Evolutionary conservation across 1,140 invertebrate species (phyloP).

Genomic region (Drosophila funebris): DNA sequence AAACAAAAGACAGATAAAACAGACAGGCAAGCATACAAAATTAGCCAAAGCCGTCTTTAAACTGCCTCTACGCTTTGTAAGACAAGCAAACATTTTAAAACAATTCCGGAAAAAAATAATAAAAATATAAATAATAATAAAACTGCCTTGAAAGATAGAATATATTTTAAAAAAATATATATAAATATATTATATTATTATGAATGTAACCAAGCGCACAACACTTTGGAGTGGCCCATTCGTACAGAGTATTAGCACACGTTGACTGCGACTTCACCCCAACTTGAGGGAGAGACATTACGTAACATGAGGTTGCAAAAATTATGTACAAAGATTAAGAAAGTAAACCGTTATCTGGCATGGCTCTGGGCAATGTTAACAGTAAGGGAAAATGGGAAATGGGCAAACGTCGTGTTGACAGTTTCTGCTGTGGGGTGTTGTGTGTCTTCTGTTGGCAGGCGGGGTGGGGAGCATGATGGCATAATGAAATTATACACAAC

Average conservation of each 20-base stretch:
- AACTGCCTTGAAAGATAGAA: background rate
- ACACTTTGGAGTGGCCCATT: background rate
- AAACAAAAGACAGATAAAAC: constrained; percentile 46
- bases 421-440: constrained; percentile 51
- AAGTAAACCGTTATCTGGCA: constrained; percentile 75
- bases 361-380: constrained; percentile 42
- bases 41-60: background rate
- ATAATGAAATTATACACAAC: constrained; percentile 71
- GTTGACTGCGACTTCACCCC: constrained; percentile 4
- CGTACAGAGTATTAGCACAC: background rate
- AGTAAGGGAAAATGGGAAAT: constrained; percentile 1
- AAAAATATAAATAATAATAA: background rate
- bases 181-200: background rate
- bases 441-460: too few species aligned
- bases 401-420: constrained; percentile 58
- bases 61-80: background rate
- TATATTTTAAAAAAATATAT: background rate
- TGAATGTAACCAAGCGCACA: background rate
- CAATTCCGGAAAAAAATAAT: too few species aligned
- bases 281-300: constrained; percentile 33
- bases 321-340: constrained; percentile 80
- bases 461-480: background rate
- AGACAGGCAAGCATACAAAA: constrained; percentile 19
- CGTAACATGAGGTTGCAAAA: constrained; percentile 66
- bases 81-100: too few species aligned